These are phyloP conservation scores for Chinchilla lanigera DNA, from an alignment of 2,113 vertebrate genomes.

Conservation along the genomic window DNA sequence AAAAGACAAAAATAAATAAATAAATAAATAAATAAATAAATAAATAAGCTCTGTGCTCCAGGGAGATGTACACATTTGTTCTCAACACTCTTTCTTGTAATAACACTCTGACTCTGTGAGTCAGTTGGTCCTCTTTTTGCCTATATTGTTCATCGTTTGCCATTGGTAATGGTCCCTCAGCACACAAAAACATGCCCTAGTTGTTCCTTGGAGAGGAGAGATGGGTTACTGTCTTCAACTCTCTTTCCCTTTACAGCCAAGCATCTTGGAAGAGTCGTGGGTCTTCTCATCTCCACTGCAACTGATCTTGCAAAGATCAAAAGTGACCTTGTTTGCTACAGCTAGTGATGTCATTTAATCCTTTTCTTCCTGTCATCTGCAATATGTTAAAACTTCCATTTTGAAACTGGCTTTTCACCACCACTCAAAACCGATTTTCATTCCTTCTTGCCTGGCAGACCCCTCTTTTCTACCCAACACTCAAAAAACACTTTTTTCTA, in stretches of 20 bases:
- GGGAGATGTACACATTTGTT: constrained; percentile 2
- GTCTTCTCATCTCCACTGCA: not conserved
- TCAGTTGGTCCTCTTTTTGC: constrained; percentile 39
- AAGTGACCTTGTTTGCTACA: not conserved
- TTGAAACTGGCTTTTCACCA: constrained; percentile 50
- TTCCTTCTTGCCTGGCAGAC: not conserved
- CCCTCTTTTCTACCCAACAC: not conserved
- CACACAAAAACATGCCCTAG: constrained; percentile 10
- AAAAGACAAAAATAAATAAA: no score
- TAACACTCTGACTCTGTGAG: not conserved
- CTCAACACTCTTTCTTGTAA: not conserved
- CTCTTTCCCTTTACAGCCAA: constrained; percentile 12
- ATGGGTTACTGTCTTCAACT: not conserved
- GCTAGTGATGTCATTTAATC: constrained; percentile 41
- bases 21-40: not conserved
- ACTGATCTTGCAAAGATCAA: constrained; percentile 31
- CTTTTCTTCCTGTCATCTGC: constrained; percentile 14
- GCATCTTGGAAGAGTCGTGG: not conserved
- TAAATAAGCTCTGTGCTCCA: constrained; percentile 36
- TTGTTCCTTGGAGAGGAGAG: not conserved
- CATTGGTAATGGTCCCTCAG: not conserved
- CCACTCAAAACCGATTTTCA: constrained; percentile 37
- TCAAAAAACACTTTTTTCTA: no score
- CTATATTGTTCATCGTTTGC: not conserved
- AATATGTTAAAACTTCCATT: constrained; percentile 12